Evolutionary conservation across 2,888 invertebrate genomes (phyloP).

Genomic region (Parasteatoda lunata): DNA sequence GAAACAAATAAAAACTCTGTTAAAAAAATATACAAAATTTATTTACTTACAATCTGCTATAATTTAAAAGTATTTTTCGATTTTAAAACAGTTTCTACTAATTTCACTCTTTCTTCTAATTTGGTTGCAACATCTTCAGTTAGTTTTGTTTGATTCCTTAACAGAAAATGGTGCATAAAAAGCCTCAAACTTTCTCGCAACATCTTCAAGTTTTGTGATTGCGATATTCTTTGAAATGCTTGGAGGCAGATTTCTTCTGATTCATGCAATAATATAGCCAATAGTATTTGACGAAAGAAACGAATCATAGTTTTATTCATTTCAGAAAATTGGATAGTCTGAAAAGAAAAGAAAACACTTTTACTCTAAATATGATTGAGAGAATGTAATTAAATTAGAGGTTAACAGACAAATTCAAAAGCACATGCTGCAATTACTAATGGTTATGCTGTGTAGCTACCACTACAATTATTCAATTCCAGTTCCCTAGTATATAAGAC

Average conservation of each 20-base stretch:
- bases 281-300: slow-evolving; percentile 85
- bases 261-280: slow-evolving; percentile 82
- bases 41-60: background rate
- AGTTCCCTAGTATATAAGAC: no score
- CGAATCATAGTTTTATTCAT: slow-evolving; percentile 86
- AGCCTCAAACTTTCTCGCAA: slow-evolving; percentile 88
- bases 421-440: no score
- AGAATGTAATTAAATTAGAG: no score
- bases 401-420: no score
- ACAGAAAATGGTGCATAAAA: slow-evolving; percentile 89
- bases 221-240: slow-evolving; percentile 84
- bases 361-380: no score
- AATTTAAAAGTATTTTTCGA: slow-evolving; percentile 30
- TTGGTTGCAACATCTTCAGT: slow-evolving; percentile 76
- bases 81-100: slow-evolving; percentile 79
- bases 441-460: no score
- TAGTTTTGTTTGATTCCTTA: slow-evolving; percentile 75
- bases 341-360: slow-evolving; percentile 70
- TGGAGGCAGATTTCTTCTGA: slow-evolving; percentile 79
- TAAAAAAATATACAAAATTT: slow-evolving; percentile 20
- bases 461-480: no score
- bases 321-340: slow-evolving; percentile 91
- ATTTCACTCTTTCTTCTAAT: slow-evolving; percentile 79
- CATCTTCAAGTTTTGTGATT: slow-evolving; percentile 83
- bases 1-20: background rate